These are phyloP conservation scores for Mormyrops attenuatus DNA, from an alignment of 2,797 vertebrate species.

Conservation along the genomic window DNA sequence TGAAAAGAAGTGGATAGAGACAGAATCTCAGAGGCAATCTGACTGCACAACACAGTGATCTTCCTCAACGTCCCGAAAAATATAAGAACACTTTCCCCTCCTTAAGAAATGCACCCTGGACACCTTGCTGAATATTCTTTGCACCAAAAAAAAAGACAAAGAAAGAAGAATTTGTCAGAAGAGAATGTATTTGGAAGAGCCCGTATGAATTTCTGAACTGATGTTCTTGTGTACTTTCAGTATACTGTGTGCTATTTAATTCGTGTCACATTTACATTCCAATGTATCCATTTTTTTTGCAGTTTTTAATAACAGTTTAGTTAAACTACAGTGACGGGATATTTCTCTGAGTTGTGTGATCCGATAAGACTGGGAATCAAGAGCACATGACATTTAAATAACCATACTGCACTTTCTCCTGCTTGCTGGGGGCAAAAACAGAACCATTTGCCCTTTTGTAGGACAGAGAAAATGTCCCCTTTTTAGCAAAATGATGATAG, in stretches of 20 bases:
- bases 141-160: neutral
- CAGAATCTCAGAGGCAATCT: constrained; percentile 72
- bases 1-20: constrained; percentile 88
- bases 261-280: constrained; percentile 14
- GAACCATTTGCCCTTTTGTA: neutral
- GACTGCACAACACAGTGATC: constrained; percentile 81
- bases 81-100: neutral
- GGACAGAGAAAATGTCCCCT: neutral
- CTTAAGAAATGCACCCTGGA: neutral
- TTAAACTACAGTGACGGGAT: neutral
- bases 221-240: constrained; percentile 2
- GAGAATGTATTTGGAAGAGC: neutral
- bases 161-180: neutral
- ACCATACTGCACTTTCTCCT: neutral
- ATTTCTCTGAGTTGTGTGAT: neutral
- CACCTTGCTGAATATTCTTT: neutral
- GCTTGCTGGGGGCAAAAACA: neutral
- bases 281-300: neutral
- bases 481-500: neutral
- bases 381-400: neutral
- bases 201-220: neutral
- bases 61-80: neutral
- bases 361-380: neutral
- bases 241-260: constrained; percentile 8
- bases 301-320: neutral